Conservation (phyloP, 2,113 vertebrate species). For the Phyllostomus hastatus region DNA sequence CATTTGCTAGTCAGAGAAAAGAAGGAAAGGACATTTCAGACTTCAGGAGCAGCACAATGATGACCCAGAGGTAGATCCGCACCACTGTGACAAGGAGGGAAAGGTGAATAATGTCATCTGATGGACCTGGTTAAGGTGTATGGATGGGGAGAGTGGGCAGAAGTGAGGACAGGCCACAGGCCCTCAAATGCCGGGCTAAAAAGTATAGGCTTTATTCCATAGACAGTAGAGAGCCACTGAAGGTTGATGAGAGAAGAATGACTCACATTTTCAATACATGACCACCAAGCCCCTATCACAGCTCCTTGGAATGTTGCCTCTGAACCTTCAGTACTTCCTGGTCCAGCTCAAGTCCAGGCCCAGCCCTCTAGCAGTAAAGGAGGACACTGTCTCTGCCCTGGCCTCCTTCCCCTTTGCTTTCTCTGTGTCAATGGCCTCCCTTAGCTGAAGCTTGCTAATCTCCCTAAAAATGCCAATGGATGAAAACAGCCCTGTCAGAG, state of each 20-base stretch:
- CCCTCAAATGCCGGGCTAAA: not conserved
- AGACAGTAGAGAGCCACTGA: not conserved
- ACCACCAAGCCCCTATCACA: not conserved
- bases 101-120: fast-evolving
- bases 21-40: not conserved
- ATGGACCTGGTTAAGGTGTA: not conserved
- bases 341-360: not conserved
- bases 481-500: not conserved
- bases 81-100: not conserved
- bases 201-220: not conserved
- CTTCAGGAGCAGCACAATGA: not conserved
- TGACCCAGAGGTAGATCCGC: not conserved
- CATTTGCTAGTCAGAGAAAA: not conserved
- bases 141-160: not conserved
- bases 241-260: not conserved
- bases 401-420: not conserved
- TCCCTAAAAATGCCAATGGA: not conserved
- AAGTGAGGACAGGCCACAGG: not conserved
- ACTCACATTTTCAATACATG: not conserved
- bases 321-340: not conserved
- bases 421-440: not conserved
- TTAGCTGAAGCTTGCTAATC: not conserved
- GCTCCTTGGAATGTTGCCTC: not conserved
- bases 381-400: not conserved
- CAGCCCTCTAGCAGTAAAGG: not conserved